Conservation (phyloP, 2,797 vertebrate genomes). For the Poecilia gillii region DNA sequence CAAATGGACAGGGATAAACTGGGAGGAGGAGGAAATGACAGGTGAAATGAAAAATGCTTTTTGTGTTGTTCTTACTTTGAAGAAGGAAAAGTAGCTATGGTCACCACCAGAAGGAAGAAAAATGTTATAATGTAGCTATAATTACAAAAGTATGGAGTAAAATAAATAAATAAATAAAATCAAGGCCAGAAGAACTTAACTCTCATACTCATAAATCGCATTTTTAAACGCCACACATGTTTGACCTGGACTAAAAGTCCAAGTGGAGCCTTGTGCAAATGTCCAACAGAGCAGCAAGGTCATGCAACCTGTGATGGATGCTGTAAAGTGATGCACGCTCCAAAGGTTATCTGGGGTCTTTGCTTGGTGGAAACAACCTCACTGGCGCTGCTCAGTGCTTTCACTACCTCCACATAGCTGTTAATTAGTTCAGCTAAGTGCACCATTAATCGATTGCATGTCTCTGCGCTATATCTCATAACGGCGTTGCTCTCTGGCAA, state of each 20-base stretch:
- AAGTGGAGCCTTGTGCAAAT: slow-evolving; percentile 21
- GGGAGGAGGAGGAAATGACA: slow-evolving; percentile 32
- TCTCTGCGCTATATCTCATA: slow-evolving; percentile 80
- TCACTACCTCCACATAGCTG: slow-evolving; percentile 72
- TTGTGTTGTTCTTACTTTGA: slow-evolving; percentile 33
- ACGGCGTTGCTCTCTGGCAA: slow-evolving; percentile 60
- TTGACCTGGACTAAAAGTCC: slow-evolving; percentile 34
- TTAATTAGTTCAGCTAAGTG: slow-evolving; percentile 83
- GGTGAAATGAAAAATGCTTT: slow-evolving; percentile 53
- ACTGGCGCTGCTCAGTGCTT: slow-evolving; percentile 61
- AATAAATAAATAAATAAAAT: background rate
- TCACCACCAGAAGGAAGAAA: slow-evolving; percentile 9
- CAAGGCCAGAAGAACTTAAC: background rate
- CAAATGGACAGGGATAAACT: slow-evolving; percentile 9
- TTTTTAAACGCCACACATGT: slow-evolving; percentile 18
- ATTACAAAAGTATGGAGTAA: background rate
- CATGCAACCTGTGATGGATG: slow-evolving; percentile 40
- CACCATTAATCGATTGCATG: slow-evolving; percentile 84
- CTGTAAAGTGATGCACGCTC: slow-evolving; percentile 61
- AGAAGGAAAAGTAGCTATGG: slow-evolving; percentile 23
- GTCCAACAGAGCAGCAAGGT: slow-evolving; percentile 22
- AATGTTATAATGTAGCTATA: background rate
- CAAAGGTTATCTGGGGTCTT: slow-evolving; percentile 66
- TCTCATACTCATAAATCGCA: background rate
- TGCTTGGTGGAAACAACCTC: slow-evolving; percentile 57